Evolutionary conservation across 2,888 invertebrate species (phyloP).

Genomic region (Coecobrya sp.): DNA sequence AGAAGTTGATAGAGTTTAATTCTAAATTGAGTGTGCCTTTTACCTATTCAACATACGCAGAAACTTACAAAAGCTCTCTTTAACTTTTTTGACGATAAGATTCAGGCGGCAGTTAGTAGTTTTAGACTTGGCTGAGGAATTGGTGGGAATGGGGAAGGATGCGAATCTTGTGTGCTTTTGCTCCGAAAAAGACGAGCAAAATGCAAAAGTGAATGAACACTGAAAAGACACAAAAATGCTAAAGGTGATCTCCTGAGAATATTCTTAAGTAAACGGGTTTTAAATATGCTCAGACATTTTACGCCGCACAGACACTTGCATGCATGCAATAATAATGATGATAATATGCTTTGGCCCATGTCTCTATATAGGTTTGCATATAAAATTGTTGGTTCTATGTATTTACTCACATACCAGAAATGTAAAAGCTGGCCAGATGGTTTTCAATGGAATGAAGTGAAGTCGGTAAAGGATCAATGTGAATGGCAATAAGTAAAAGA

Average conservation of each 20-base stretch:
- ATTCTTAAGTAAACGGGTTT: constrained; percentile 69
- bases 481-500: constrained; percentile 39
- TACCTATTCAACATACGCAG: not conserved
- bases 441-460: constrained; percentile 54
- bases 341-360: not conserved
- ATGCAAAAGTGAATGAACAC: constrained; percentile 50
- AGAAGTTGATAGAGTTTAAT: constrained; percentile 42
- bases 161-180: constrained; percentile 25
- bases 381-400: no score
- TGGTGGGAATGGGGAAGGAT: constrained; percentile 35
- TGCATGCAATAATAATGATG: constrained; percentile 17
- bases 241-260: constrained; percentile 77
- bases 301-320: not conserved
- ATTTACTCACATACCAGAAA: not conserved
- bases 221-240: constrained; percentile 32
- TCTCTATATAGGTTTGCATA: not conserved
- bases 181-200: constrained; percentile 1
- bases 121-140: not conserved
- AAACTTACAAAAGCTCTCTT: not conserved
- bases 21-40: not conserved
- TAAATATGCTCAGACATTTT: constrained; percentile 42
- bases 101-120: not conserved
- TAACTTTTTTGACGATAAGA: not conserved
- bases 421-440: constrained; percentile 43
- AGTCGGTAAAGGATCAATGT: constrained; percentile 67